phyloP scores from a whole-genome alignment of 1,140 invertebrate genomes.

The Temnothorax curvispinosus region DNA sequence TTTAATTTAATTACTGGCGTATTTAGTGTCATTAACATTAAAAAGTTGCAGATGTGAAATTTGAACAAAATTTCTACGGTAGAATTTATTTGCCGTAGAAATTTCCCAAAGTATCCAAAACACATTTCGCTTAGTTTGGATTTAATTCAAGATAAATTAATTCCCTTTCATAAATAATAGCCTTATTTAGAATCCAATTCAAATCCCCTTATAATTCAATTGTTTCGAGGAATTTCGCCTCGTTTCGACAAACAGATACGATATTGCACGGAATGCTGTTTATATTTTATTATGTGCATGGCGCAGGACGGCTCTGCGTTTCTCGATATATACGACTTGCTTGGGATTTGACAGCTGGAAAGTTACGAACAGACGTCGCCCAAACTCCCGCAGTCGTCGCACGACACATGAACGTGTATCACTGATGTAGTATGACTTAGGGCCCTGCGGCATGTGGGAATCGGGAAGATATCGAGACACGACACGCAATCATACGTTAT shows the following conservation, averaged over 20 bases:
- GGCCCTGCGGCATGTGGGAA: constrained; percentile 16
- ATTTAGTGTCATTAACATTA: constrained; percentile 5
- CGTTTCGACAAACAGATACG: not conserved
- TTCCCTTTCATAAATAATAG: not conserved
- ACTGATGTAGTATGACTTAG: constrained; percentile 44
- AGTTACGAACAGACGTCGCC: constrained; percentile 41
- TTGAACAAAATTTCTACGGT: not conserved
- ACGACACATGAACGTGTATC: constrained; percentile 17
- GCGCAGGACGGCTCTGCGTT: constrained; percentile 2
- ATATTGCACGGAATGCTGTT: not conserved
- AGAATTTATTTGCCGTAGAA: not conserved
- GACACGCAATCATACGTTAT: constrained; percentile 49
- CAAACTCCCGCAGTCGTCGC: constrained; percentile 31
- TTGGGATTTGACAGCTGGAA: constrained; percentile 48
- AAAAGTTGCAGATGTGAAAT: not conserved
- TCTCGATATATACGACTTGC: constrained; percentile 29
- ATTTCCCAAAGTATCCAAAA: not conserved
- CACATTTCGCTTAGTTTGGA: not conserved
- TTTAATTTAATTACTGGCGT: not conserved
- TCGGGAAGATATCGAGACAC: constrained; percentile 16
- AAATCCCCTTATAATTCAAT: not conserved
- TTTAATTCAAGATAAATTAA: not conserved
- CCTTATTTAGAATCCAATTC: constrained; percentile 11
- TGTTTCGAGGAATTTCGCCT: constrained; percentile 5
- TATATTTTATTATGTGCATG: constrained; percentile 31